These are phyloP conservation scores for Conops quadrifasciatus DNA, from an alignment of 2,888 invertebrate species.

Conservation along the genomic window DNA sequence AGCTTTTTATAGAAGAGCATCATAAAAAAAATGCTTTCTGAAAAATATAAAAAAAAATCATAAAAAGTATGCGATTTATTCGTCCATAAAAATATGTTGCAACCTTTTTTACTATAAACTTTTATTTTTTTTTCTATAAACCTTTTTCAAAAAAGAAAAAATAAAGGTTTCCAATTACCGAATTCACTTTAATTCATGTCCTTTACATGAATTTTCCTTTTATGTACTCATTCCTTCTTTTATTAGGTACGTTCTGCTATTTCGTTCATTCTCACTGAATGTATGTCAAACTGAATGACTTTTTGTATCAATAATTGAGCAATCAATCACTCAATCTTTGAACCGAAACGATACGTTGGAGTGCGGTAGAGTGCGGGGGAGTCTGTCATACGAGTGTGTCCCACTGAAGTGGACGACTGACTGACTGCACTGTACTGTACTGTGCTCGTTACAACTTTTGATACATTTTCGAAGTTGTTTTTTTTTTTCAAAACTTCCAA, in stretches of 20 bases:
- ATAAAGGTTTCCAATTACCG: too few species aligned
- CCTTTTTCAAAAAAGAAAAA: too few species aligned
- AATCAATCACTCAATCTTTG: constrained; percentile 34
- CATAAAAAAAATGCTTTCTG: too few species aligned
- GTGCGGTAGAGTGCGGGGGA: not conserved
- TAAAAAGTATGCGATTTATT: too few species aligned
- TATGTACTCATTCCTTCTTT: not conserved
- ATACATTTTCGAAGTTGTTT: constrained; percentile 10
- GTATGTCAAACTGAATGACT: constrained; percentile 41
- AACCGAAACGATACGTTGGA: too few species aligned
- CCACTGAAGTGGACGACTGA: constrained; percentile 6
- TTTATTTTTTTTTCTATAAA: too few species aligned
- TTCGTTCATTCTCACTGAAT: not conserved
- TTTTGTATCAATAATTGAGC: constrained; percentile 46
- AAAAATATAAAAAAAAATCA: too few species aligned
- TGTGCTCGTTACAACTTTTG: constrained; percentile 5
- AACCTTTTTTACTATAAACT: too few species aligned
- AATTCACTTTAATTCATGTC: too few species aligned
- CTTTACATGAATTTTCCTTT: not conserved
- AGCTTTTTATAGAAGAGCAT: too few species aligned
- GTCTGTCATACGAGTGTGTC: not conserved
- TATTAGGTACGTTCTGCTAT: too few species aligned
- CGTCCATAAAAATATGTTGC: too few species aligned
- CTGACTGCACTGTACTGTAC: not conserved
- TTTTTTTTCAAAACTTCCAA: constrained; percentile 13